Conservation (phyloP, 2,113 vertebrate species). For the Acrocephalus arundinaceus region DNA sequence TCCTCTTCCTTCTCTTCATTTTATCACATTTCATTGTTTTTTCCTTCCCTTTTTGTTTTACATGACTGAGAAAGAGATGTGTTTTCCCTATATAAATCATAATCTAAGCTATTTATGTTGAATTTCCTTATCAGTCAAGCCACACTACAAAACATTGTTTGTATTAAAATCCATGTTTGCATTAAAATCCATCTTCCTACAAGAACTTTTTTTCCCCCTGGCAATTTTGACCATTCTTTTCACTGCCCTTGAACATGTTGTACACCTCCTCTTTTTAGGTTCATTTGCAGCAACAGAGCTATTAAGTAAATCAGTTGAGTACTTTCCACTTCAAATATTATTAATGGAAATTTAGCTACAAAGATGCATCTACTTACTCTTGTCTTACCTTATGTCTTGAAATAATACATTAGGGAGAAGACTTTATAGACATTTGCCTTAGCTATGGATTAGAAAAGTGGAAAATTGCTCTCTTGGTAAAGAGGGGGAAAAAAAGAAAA, state of each 20-base stretch:
- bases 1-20: background rate
- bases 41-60: background rate
- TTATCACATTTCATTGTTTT: background rate
- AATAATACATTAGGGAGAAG: background rate
- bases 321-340: background rate
- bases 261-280: background rate
- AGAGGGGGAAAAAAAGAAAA: background rate
- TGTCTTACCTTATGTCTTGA: background rate
- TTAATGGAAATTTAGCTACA: background rate
- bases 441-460: background rate
- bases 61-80: background rate
- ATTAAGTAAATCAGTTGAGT: background rate
- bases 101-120: constrained; percentile 8
- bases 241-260: background rate
- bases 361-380: background rate
- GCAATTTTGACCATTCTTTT: background rate
- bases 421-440: background rate
- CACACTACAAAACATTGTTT: background rate
- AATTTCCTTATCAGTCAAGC: background rate
- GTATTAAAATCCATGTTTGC: background rate
- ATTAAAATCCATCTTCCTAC: background rate
- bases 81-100: background rate
- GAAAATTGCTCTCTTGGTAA: background rate
- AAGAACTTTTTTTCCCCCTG: rapidly evolving
- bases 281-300: background rate